phyloP scores from a whole-genome alignment of 2,888 invertebrate species.

The Drosophila trichaetosa region DNA sequence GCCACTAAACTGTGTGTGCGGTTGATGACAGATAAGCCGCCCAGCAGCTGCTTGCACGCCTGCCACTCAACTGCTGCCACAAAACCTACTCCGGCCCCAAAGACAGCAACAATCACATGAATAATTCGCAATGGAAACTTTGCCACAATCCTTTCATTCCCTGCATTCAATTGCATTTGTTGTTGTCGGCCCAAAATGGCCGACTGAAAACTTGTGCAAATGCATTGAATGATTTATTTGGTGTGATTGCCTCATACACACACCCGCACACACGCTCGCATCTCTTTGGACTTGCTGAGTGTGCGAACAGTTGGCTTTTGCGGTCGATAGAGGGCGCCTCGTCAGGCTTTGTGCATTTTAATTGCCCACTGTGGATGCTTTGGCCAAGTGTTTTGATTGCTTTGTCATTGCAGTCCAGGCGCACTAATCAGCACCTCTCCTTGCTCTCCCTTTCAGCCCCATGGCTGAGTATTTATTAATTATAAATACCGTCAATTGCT shows the following conservation, averaged over 20 bases:
- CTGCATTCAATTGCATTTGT: neutral
- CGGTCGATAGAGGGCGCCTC: slow-evolving; percentile 68
- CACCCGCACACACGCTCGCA: slow-evolving; percentile 16
- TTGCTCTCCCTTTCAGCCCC: neutral
- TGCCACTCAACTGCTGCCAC: neutral
- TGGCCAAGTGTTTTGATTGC: slow-evolving; percentile 77
- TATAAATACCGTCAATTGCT: slow-evolving; percentile 75
- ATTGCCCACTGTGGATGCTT: slow-evolving; percentile 66
- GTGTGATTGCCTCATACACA: slow-evolving; percentile 72
- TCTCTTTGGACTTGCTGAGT: slow-evolving; percentile 17
- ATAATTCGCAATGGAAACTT: slow-evolving; percentile 65
- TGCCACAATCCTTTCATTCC: slow-evolving; percentile 24
- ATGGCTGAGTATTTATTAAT: slow-evolving; percentile 67
- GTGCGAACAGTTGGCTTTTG: slow-evolving; percentile 60
- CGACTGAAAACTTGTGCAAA: slow-evolving; percentile 62
- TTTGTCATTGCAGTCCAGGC: slow-evolving; percentile 65
- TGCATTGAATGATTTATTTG: slow-evolving; percentile 79
- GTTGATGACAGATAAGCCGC: slow-evolving; percentile 73
- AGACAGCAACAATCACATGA: slow-evolving; percentile 46
- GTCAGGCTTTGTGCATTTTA: slow-evolving; percentile 74
- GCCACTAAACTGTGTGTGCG: slow-evolving; percentile 79
- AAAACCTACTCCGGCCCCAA: slow-evolving; percentile 14
- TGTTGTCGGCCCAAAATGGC: slow-evolving; percentile 57
- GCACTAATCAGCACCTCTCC: slow-evolving; percentile 61
- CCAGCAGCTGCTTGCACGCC: neutral